Percentiles rank a stretch among this genome's conserved stretches.
Conservation (phyloP, 1,140 invertebrate genomes). For the Daktulosphaira vitifoliae region DNA sequence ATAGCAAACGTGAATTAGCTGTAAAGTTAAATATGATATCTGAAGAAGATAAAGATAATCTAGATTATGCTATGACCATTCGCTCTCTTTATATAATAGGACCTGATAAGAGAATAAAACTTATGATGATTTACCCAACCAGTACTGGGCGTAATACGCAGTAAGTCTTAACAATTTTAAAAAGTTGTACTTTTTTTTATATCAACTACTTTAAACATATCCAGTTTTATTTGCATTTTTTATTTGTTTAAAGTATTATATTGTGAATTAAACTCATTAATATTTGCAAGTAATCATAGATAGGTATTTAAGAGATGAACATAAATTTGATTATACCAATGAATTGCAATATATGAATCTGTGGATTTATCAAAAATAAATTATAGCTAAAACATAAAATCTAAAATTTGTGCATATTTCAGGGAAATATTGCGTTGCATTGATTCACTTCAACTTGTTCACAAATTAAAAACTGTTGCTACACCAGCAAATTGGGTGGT, state of each 20-base stretch:
- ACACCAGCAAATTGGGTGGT: constrained; percentile 85
- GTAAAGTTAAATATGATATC: constrained; percentile 79
- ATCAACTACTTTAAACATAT: no score
- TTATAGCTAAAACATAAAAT: not conserved
- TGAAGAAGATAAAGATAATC: constrained; percentile 61
- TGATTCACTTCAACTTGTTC: constrained; percentile 78
- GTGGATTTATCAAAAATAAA: no score
- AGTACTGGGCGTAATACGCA: constrained; percentile 86
- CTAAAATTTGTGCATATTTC: constrained; percentile 22
- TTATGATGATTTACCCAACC: constrained; percentile 82
- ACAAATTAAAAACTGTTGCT: constrained; percentile 58
- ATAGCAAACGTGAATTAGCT: constrained; percentile 66
- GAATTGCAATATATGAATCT: no score
- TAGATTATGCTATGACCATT: constrained; percentile 63
- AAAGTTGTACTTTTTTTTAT: not conserved
- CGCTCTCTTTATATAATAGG: constrained; percentile 81
- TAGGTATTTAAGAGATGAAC: no score
- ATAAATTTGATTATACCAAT: no score
- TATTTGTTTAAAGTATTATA: no score
- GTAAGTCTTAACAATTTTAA: constrained; percentile 50
- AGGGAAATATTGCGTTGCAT: constrained; percentile 84
- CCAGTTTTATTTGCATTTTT: no score
- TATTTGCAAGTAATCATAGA: no score
- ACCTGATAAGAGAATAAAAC: constrained; percentile 72
- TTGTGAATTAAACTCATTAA: no score